A percentile compares a stretch with the other conserved stretches of the same genome.
These are phyloP conservation scores for Tenthredo distinguenda DNA, from an alignment of 2,888 invertebrate species.

Conservation along the genomic window DNA sequence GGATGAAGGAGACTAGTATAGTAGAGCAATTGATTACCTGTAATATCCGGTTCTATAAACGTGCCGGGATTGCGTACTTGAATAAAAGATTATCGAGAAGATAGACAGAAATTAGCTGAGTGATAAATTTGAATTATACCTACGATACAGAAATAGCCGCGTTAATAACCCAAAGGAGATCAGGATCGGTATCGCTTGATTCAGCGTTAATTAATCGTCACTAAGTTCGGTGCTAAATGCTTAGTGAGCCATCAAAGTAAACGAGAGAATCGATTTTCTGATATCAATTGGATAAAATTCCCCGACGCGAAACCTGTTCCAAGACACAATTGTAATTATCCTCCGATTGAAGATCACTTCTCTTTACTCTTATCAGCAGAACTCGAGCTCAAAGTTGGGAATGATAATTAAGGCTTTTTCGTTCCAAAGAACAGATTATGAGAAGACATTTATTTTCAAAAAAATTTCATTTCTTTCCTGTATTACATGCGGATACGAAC, in stretches of 20 bases:
- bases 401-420: background rate
- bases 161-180: slow-evolving; percentile 1
- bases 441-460: too few species aligned
- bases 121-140: slow-evolving; percentile 16
- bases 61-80: slow-evolving; percentile 2
- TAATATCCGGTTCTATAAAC: slow-evolving; percentile 7
- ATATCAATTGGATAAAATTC: slow-evolving; percentile 37
- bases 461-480: background rate
- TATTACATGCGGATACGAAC: slow-evolving; percentile 42
- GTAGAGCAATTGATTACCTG: background rate
- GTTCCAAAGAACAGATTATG: background rate
- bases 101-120: slow-evolving; percentile 16
- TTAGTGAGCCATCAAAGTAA: slow-evolving; percentile 31
- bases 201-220: slow-evolving; percentile 26
- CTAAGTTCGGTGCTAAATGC: slow-evolving; percentile 15
- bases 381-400: background rate
- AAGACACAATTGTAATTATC: slow-evolving; percentile 36
- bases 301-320: slow-evolving; percentile 13
- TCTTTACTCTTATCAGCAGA: slow-evolving; percentile 18
- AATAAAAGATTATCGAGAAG: background rate
- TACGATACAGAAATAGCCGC: background rate
- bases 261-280: slow-evolving; percentile 33
- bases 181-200: slow-evolving; percentile 29
- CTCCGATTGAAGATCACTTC: slow-evolving; percentile 7
- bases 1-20: background rate